Conservation (phyloP, 2,113 vertebrate genomes). For the Carassius carassius region DNA sequence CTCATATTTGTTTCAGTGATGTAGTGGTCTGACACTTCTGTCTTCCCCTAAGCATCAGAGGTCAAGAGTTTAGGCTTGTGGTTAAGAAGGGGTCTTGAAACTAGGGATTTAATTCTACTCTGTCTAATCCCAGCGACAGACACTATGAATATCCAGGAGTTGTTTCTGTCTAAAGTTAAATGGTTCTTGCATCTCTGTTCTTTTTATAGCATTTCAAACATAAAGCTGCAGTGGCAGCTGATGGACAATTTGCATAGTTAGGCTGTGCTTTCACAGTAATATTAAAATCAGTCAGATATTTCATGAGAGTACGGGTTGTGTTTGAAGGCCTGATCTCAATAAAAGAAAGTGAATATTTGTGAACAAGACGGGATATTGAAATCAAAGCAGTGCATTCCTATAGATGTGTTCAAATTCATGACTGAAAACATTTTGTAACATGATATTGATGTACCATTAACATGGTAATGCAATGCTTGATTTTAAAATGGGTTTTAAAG, state of each 20-base stretch:
- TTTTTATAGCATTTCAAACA: constrained; percentile 5
- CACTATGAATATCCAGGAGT: not conserved
- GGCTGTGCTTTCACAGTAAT: not conserved
- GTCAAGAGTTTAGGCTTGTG: constrained; percentile 16
- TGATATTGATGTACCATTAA: too few species aligned
- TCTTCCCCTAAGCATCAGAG: not conserved
- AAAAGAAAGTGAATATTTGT: not conserved
- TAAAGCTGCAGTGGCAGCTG: not conserved
- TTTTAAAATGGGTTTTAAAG: too few species aligned
- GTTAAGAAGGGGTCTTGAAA: constrained; percentile 15
- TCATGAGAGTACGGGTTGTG: not conserved
- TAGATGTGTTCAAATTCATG: not conserved
- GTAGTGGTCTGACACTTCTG: not conserved
- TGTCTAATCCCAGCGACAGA: constrained; percentile 1
- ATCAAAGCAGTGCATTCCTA: constrained; percentile 2
- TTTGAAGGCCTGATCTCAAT: not conserved
- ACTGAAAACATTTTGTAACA: too few species aligned
- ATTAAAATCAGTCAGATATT: not conserved
- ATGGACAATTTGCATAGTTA: not conserved
- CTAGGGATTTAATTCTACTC: not conserved
- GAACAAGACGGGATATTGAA: not conserved
- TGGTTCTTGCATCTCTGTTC: not conserved
- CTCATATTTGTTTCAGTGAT: not conserved
- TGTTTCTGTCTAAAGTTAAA: constrained; percentile 3
- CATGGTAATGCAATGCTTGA: too few species aligned